Conservation (phyloP, 2,888 invertebrate genomes). For the Melitaea athalia region DNA sequence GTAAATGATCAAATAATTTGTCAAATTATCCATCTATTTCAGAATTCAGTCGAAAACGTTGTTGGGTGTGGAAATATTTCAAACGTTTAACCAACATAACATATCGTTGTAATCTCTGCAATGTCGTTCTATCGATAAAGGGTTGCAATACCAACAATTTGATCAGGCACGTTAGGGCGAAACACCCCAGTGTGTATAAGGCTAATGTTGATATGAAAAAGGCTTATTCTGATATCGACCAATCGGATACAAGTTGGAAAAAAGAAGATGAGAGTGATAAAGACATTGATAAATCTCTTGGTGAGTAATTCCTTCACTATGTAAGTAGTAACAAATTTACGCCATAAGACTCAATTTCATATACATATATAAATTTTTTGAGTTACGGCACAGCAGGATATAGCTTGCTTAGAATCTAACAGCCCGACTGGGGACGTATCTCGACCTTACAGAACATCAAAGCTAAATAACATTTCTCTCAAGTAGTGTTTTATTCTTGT, state of each 20-base stretch:
- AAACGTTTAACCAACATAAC: conserved; percentile 68
- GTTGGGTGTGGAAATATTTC: conserved; percentile 79
- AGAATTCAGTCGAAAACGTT: conserved; percentile 64
- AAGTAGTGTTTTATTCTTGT: no score
- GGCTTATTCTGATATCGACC: conserved; percentile 24
- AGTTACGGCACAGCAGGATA: no score
- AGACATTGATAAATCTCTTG: conserved; percentile 42
- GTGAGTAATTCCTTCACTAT: conserved; percentile 29
- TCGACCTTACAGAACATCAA: no score
- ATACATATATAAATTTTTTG: no score
- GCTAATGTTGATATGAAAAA: conserved; percentile 54
- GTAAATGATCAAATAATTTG: no score
- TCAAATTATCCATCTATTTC: conserved; percentile 41
- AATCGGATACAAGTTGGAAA: conserved; percentile 48
- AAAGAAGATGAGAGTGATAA: conserved; percentile 55
- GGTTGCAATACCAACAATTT: conserved; percentile 76
- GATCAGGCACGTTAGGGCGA: conserved; percentile 70
- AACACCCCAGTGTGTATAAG: conserved; percentile 62
- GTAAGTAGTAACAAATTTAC: no score
- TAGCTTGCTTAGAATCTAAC: no score
- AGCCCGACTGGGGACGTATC: no score
- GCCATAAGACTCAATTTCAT: no score
- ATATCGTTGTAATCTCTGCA: conserved; percentile 70
- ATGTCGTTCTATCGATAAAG: conserved; percentile 71
- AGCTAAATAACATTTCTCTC: no score